Base-by-base conservation (phyloP, 2,113 vertebrate species). In the Elgaria multicarinata region DNA sequence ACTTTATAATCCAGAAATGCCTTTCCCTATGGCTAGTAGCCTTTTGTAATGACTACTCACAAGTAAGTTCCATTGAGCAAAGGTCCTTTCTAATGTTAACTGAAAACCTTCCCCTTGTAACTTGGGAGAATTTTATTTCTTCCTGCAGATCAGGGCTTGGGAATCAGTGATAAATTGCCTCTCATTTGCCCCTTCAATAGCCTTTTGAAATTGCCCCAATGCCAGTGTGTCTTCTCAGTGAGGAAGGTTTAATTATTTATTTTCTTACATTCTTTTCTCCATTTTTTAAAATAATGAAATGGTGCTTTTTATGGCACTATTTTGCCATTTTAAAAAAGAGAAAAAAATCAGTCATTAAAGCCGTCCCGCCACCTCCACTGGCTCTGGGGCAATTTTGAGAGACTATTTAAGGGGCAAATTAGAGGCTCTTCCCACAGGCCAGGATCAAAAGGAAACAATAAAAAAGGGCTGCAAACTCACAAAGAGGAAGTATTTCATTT, bases 381-480 rank as follows among this genome's bases (percentile, higher is more conserved):
- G 31, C 36, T 18, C 33, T 87, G 58, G 58, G 26, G 31, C 74
- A 87, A 44, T 87, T 39, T 42, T 44, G 36, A 64, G 16, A 86
- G 71, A 75, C 24, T 75, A 42, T 75, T 75, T 31, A 75, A 64
- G 28, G 72, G 85, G 16, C 18, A 66, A 87, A 77, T 46, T 18
- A 42, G n/a, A 64, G 12, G 36, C 58, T 64, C 5, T 82, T 82
- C 22, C 53, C 28, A 46, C 53, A 62, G 36, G 28, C 53, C 13
- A 67, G 71, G 53, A 86, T 76, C 84, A 86, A 44, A 72, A 86
- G 85, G 28, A 77, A 62, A 24, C 26, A 58, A 75, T 31, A 80
- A 28, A 18, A n/a, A 42, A 28, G n/a, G 72, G 71, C 26, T 86
- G n/a, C 44, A 39, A 72, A 55, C 44, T 1, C 39, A 55, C 36